Evolutionary conservation across 1,140 invertebrate genomes (phyloP).

Genomic region (Branchinecta lindahli): DNA sequence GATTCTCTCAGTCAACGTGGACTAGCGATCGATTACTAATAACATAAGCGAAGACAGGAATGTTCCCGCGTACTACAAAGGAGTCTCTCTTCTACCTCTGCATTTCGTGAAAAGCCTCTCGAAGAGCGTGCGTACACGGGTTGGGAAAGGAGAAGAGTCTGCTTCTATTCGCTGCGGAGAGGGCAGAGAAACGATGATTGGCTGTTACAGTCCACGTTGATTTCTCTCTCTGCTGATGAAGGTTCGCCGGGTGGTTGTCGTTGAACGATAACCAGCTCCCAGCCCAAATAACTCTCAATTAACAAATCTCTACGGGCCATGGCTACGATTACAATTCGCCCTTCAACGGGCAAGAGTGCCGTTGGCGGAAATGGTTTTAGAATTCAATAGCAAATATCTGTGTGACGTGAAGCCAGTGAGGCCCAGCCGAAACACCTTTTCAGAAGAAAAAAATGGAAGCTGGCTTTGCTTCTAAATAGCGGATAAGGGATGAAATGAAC

Average conservation of each 20-base stretch:
- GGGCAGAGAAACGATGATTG: too few relatives aligned
- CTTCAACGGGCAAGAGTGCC: constrained; percentile 10
- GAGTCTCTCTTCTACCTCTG: too few relatives aligned
- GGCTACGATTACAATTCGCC: constrained; percentile 10
- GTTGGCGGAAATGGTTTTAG: constrained; percentile 9
- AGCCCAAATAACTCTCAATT: constrained; percentile 11
- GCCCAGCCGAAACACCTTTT: too few relatives aligned
- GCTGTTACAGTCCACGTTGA: too few relatives aligned
- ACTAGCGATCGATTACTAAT: background rate
- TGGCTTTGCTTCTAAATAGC: too few relatives aligned
- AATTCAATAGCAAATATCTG: constrained; percentile 3
- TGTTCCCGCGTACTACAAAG: background rate
- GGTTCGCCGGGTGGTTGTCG: constrained; percentile 7
- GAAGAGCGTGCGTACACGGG: too few relatives aligned
- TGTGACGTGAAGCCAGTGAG: background rate
- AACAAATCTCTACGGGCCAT: constrained; percentile 10
- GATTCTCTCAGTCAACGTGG: background rate
- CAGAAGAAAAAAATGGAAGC: too few relatives aligned
- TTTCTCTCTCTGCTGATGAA: background rate
- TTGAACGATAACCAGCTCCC: constrained; percentile 9
- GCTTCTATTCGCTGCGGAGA: too few relatives aligned
- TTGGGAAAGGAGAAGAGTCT: too few relatives aligned
- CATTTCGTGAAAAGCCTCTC: too few relatives aligned
- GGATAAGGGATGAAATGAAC: too few relatives aligned
- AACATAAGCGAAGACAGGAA: background rate